Evolutionary conservation across 2,113 vertebrate species (phyloP).

Genomic region (Megatriorchis doriae): DNA sequence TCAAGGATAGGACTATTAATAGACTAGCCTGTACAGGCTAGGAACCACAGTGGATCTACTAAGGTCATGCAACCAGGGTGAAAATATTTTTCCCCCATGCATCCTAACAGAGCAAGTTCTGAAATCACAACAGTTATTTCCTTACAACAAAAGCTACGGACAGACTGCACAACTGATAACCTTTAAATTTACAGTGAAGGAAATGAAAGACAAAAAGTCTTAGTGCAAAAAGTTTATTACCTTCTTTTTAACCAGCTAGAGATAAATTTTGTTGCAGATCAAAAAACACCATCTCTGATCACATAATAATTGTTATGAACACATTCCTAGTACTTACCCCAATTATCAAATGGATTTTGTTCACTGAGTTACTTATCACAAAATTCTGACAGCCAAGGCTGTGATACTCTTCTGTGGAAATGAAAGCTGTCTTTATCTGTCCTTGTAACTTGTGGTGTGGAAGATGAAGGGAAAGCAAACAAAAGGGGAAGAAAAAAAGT

Average conservation of each 20-base stretch:
- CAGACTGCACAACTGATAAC: neutral
- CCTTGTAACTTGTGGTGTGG: conserved; percentile 78
- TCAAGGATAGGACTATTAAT: neutral
- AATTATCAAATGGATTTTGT: conserved; percentile 78
- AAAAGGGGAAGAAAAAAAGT: neutral
- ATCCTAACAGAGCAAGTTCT: neutral
- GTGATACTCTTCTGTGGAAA: conserved; percentile 80
- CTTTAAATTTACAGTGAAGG: neutral
- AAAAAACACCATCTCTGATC: neutral
- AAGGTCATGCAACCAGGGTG: neutral
- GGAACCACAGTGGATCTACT: neutral
- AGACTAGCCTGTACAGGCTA: neutral
- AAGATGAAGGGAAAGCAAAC: neutral
- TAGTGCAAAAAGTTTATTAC: neutral
- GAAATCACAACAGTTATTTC: neutral
- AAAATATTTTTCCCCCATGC: neutral
- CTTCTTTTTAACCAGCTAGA: neutral
- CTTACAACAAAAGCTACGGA: rapidly evolving
- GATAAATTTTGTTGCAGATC: neutral
- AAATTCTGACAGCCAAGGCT: conserved; percentile 77
- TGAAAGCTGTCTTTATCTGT: conserved; percentile 83
- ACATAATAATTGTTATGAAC: neutral
- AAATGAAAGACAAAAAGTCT: neutral
- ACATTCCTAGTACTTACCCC: conserved; percentile 74
- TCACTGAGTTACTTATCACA: conserved; percentile 68